Base-by-base conservation (phyloP, 2,888 invertebrate genomes). In the Sinopyrophorus schimmeli region DNA sequence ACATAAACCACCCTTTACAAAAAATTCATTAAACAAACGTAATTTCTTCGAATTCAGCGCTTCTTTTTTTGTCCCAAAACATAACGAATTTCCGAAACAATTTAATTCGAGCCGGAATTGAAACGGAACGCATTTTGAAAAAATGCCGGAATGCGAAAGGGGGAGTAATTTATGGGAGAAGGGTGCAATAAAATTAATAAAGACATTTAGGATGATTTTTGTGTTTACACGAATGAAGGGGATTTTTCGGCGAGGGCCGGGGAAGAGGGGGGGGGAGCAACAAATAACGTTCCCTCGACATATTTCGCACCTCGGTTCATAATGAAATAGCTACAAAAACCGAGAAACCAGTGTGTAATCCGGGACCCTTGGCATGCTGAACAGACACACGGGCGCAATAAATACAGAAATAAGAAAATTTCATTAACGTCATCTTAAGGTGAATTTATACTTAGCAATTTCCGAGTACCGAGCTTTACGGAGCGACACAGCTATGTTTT, bases 351-450 rank as follows among this genome's bases (percentile, higher is more conserved):
- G 56, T 57, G n/a, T n/a, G 55, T 64, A 66, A 67, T 64, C 65
- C 65, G 58, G 57, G 51, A 54, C 58, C 59, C 58, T 59, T 59
- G 62, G 60, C 63, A 53, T 57, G 64, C 60, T 57, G 47, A 26
- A 46, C 52, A 67, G 63, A 66, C 66, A 61, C 67, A 65, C 64
- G 58, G 63, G 61, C 61, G 69, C 70, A 71, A 73, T 73, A 73
- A 73, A 73, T 73, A 72, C 65, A 66, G 71, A 73, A 74, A 74
- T 74, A 73, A 73, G 74, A 74, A 75, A 76, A 75, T 76, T 76
- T 77, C 76, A 77, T 77, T 77, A 77, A 76, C 75, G 76, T 76
- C 76, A 76, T 75, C 75, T 76, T 75, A 74, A 75, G 74, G 75
- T 74, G 71, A 76, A 76, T 76, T 77, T 76, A 76, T 77, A 74